Evolutionary conservation across 2,113 vertebrate genomes (phyloP).

Genomic region (Ceyx cyanopectus): DNA sequence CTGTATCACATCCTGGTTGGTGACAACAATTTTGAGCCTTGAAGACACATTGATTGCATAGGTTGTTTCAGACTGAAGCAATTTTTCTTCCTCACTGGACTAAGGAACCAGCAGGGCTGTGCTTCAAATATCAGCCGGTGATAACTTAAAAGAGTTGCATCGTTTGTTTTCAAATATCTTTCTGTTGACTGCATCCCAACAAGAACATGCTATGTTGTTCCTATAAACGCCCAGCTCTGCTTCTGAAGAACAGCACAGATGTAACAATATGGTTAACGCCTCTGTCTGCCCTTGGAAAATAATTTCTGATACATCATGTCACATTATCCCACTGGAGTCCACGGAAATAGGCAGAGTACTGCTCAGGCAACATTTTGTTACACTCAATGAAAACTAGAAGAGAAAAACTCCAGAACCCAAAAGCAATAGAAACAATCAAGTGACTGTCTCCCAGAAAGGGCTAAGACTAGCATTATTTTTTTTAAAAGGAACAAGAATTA

Average conservation of each 20-base stretch:
- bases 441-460: not conserved
- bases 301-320: not conserved
- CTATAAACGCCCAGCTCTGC: not conserved
- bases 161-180: slow-evolving; percentile 20
- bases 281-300: not conserved
- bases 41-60: not conserved
- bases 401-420: not conserved
- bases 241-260: not conserved
- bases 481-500: not conserved
- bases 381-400: not conserved
- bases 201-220: not conserved
- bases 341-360: not conserved
- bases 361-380: not conserved
- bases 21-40: not conserved
- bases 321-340: not conserved
- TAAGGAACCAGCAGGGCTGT: not conserved
- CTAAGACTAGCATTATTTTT: not conserved
- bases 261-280: not conserved
- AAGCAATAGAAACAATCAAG: not conserved
- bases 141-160: not conserved
- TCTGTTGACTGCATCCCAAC: not conserved
- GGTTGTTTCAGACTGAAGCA: not conserved
- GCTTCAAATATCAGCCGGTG: not conserved
- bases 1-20: not conserved
- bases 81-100: not conserved